These are phyloP conservation scores for Hafferia zeledoni DNA, from an alignment of 2,797 vertebrate species.

Conservation along the genomic window DNA sequence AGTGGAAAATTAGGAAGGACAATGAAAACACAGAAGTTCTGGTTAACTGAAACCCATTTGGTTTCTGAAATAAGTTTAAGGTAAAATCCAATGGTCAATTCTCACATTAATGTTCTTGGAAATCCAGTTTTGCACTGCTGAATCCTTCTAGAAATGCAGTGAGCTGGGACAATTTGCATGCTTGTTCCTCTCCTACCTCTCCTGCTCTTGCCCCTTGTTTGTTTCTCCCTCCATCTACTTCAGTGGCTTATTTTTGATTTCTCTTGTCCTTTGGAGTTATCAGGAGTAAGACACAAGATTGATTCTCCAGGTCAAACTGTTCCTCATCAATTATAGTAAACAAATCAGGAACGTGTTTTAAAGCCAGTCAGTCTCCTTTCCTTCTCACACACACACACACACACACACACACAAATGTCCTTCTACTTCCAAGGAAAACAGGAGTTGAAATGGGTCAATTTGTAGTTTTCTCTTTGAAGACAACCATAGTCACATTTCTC, in stretches of 20 bases:
- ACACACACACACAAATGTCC: background rate
- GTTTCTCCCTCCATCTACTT: background rate
- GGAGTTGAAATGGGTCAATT: background rate
- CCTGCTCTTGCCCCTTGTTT: background rate
- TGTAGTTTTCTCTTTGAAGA: background rate
- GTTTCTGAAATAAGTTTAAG: background rate
- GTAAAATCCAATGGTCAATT: background rate
- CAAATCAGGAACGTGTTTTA: slow-evolving; percentile 51
- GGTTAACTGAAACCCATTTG: background rate
- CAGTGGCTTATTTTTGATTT: slow-evolving; percentile 41
- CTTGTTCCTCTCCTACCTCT: background rate
- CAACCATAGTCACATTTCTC: background rate
- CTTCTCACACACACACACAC: background rate
- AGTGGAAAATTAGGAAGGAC: background rate
- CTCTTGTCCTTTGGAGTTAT: slow-evolving; percentile 50
- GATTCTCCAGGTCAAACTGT: slow-evolving; percentile 63
- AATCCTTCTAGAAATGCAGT: background rate
- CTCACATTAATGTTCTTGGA: background rate
- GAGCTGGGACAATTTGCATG: background rate
- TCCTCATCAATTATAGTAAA: slow-evolving; percentile 65
- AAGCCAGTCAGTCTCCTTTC: slow-evolving; percentile 27
- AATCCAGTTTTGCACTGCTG: background rate
- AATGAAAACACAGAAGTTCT: background rate
- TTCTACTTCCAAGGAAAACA: slow-evolving; percentile 19
- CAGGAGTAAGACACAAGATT: slow-evolving; percentile 58